Evolutionary conservation across 2,113 vertebrate genomes (phyloP).

Genomic region (Balaenoptera acutorostrata): DNA sequence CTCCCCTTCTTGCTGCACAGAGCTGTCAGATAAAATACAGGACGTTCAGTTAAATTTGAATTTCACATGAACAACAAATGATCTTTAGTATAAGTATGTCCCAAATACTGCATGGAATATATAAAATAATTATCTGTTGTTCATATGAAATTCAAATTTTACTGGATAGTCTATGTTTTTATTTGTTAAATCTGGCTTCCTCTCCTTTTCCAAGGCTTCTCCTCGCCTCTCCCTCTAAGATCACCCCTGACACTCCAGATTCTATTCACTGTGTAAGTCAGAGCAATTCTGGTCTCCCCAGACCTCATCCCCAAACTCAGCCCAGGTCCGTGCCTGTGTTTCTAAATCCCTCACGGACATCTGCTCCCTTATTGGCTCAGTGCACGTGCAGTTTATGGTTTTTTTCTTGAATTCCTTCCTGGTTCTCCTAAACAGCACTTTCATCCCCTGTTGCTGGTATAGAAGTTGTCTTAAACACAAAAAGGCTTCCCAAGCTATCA

Average conservation of each 20-base stretch:
- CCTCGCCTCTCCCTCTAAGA: background rate
- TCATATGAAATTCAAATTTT: background rate
- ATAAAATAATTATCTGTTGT: background rate
- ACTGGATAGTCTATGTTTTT: background rate
- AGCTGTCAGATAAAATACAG: background rate
- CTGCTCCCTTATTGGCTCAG: background rate
- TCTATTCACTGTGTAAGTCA: background rate
- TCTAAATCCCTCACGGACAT: background rate
- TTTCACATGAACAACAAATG: background rate
- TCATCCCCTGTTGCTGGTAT: background rate
- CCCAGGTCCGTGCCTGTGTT: background rate
- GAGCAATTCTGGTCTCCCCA: background rate
- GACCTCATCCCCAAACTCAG: background rate
- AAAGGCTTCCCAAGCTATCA: background rate
- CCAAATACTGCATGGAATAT: background rate
- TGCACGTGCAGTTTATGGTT: background rate
- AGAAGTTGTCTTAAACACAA: background rate
- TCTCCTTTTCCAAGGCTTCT: background rate
- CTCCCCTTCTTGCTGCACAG: background rate
- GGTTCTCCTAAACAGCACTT: background rate
- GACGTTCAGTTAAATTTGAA: background rate
- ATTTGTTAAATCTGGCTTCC: background rate
- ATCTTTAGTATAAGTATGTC: background rate
- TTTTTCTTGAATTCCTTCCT: background rate
- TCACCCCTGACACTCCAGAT: background rate